phyloP scores from a whole-genome alignment of 2,797 vertebrate genomes.

The Liasis olivaceus region DNA sequence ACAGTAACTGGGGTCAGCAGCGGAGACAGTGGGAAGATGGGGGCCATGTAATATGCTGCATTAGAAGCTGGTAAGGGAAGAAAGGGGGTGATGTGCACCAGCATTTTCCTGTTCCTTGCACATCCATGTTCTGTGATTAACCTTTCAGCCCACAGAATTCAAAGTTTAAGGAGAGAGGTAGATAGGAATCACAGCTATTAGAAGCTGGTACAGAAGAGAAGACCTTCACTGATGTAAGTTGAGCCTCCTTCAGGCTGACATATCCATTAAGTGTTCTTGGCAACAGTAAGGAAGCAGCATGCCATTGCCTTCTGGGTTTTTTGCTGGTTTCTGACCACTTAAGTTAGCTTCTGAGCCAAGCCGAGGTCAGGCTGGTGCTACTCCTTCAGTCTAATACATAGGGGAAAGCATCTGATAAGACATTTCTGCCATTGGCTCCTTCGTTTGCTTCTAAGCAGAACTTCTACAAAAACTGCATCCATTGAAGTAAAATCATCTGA shows the following conservation, averaged over 20 bases:
- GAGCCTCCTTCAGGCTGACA: too few species aligned
- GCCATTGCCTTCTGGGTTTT: background rate
- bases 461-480: conserved; percentile 16
- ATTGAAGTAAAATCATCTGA: conserved; percentile 7
- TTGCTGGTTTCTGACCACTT: background rate
- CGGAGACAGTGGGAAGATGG: too few species aligned
- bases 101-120: too few species aligned
- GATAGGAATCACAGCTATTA: background rate
- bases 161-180: background rate
- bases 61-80: too few species aligned
- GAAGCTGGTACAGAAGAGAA: too few species aligned
- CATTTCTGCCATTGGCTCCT: background rate
- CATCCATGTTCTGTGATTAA: too few species aligned
- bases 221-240: too few species aligned
- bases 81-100: too few species aligned
- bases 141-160: too few species aligned
- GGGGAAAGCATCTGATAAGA: background rate
- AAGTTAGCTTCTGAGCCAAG: background rate
- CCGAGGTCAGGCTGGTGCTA: background rate
- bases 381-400: background rate
- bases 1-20: too few species aligned
- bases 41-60: too few species aligned
- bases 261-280: too few species aligned
- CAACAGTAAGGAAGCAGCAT: background rate
- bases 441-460: conserved; percentile 4